Percentiles rank a stretch among this genome's conserved stretches.
Conservation (phyloP, 2,113 vertebrate species). For the Trogon melanurus region DNA sequence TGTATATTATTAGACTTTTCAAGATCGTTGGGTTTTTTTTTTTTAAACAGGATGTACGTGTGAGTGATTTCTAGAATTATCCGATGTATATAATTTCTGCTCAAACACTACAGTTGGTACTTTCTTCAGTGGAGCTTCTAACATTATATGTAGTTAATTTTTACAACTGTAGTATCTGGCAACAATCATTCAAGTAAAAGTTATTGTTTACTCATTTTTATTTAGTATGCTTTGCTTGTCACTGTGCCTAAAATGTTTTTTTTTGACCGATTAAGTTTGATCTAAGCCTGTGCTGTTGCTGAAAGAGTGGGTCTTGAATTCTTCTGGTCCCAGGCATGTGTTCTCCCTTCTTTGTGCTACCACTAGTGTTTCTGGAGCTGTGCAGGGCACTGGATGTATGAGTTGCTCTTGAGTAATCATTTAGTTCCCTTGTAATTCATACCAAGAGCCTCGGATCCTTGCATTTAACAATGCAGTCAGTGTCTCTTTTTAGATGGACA, state of each 20-base stretch:
- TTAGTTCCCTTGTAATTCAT: background rate
- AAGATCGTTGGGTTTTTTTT: background rate
- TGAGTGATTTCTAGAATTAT: background rate
- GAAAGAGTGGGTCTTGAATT: background rate
- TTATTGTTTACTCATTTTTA: background rate
- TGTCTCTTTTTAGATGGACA: background rate
- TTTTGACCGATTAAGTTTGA: background rate
- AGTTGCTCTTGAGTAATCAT: background rate
- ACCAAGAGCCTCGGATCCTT: background rate
- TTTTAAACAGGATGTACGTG: background rate
- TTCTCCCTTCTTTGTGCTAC: background rate
- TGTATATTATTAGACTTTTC: background rate
- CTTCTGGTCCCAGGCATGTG: background rate
- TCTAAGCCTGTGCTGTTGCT: background rate
- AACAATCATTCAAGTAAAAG: background rate
- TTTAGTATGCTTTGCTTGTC: background rate
- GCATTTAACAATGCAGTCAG: background rate
- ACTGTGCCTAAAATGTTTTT: background rate
- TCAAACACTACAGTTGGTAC: background rate
- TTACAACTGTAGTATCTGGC: background rate
- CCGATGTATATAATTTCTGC: background rate
- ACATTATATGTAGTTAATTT: background rate
- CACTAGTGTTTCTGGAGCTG: background rate
- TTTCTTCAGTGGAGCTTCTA: background rate
- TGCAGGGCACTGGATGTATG: background rate